These are phyloP conservation scores for Scaptomyza hsui DNA, from an alignment of 1,140 invertebrate species.

Conservation along the genomic window DNA sequence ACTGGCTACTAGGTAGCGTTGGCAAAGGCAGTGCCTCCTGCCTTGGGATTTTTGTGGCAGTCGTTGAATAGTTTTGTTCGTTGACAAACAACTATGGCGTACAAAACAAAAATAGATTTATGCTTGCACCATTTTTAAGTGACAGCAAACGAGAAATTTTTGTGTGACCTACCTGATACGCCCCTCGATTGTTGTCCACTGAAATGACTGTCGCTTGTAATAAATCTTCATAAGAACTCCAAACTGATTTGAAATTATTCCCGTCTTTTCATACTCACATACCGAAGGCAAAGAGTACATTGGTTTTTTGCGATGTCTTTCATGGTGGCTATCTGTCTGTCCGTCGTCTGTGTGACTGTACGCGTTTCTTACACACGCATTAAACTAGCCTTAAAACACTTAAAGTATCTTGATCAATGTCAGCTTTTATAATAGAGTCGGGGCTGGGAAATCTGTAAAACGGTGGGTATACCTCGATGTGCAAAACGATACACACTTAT, in stretches of 20 bases:
- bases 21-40: not conserved
- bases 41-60: conserved; percentile 47
- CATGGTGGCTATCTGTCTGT: no score
- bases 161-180: conserved; percentile 34
- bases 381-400: no score
- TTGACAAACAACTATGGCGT: conserved; percentile 40
- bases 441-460: no score
- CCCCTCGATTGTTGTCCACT: conserved; percentile 24
- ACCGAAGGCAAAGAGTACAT: not conserved
- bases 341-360: no score
- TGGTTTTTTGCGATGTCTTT: not conserved
- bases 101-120: conserved; percentile 79
- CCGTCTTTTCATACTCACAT: conserved; percentile 1
- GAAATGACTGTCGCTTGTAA: conserved; percentile 75
- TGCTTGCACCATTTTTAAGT: conserved; percentile 81
- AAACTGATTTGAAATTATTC: conserved; percentile 63
- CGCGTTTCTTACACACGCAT: no score
- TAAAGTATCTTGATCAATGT: conserved; percentile 29
- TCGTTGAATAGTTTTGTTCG: conserved; percentile 31
- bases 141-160: conserved; percentile 78
- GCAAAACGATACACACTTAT: no score
- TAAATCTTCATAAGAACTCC: conserved; percentile 74
- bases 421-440: no score
- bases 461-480: no score
- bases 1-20: not conserved